A percentile compares a stretch with the other conserved stretches of the same genome.
Evolutionary conservation across 2,797 vertebrate genomes (phyloP).

Genomic region (Sarcophilus harrisii): DNA sequence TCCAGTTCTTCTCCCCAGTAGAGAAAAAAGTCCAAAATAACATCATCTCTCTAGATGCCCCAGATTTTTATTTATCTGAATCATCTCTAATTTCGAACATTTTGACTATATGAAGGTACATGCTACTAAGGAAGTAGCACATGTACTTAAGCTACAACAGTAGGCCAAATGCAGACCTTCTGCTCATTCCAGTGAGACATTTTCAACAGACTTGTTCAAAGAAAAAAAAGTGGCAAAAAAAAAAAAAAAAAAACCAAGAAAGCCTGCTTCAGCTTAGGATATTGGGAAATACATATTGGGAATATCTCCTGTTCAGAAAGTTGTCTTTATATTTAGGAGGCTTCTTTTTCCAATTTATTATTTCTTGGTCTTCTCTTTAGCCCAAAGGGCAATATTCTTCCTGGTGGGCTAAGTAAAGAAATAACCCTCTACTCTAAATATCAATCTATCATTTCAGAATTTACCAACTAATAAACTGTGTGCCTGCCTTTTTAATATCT

Average conservation of each 20-base stretch:
- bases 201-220: not conserved
- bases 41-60: not conserved
- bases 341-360: not conserved
- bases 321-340: not conserved
- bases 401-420: not conserved
- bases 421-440: not conserved
- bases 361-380: not conserved
- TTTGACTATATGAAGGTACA: not conserved
- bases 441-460: not conserved
- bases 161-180: not conserved
- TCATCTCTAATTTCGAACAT: not conserved
- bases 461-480: not conserved
- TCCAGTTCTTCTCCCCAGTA: not conserved
- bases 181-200: not conserved
- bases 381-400: not conserved
- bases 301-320: not conserved
- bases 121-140: not conserved
- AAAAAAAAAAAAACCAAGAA: not conserved
- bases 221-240: not conserved
- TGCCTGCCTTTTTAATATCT: conserved; percentile 14
- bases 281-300: not conserved
- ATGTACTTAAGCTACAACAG: not conserved
- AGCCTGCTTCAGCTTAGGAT: not conserved
- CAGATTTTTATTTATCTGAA: not conserved
- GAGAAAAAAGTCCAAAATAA: not conserved